Conservation (phyloP, 2,113 vertebrate genomes). For the Micromys minutus region DNA sequence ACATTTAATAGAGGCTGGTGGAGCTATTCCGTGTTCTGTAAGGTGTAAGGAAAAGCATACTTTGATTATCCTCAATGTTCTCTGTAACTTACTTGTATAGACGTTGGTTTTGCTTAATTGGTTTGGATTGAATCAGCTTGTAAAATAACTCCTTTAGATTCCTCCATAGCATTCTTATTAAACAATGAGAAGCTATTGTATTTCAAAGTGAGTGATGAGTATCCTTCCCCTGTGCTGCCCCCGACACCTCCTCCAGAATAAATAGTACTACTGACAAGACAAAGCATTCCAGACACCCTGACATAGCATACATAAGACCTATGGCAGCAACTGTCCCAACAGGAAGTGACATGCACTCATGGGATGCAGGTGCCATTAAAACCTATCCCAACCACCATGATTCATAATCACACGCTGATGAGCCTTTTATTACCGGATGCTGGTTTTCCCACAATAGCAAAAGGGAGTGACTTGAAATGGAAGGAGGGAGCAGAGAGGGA, state of each 20-base stretch:
- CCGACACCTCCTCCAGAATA: not conserved
- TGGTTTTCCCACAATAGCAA: not conserved
- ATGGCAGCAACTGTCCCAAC: not conserved
- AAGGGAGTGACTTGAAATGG: not conserved
- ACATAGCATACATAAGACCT: not conserved
- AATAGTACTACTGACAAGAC: not conserved
- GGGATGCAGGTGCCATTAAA: not conserved
- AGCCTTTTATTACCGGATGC: not conserved
- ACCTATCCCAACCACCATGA: not conserved
- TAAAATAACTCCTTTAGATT: not conserved
- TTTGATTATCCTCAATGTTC: not conserved
- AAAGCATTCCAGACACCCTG: not conserved
- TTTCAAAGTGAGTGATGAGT: not conserved
- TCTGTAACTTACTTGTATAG: not conserved
- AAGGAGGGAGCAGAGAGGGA: not conserved
- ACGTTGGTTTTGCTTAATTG: not conserved
- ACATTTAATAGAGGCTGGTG: slow-evolving; percentile 10
- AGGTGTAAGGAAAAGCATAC: not conserved
- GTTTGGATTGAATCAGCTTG: not conserved
- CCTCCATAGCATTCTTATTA: not conserved
- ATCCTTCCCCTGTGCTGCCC: not conserved
- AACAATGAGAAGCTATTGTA: not conserved
- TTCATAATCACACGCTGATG: not conserved
- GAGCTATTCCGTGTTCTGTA: not conserved
- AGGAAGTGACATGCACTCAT: not conserved